phyloP scores from a whole-genome alignment of 92 coral and sea anemone genomes.

The Epizoanthus illoricatus region DNA sequence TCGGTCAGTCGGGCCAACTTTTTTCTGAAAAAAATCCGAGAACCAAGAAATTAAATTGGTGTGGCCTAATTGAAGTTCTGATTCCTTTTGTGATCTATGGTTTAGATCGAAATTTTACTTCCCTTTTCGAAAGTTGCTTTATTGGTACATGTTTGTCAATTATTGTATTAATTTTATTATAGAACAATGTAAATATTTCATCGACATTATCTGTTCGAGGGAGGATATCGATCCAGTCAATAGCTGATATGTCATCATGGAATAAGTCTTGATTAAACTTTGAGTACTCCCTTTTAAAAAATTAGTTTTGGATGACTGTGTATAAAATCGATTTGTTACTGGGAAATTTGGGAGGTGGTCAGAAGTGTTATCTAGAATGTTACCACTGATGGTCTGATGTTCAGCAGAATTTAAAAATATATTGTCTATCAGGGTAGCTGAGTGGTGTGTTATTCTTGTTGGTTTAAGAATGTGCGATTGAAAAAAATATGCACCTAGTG shows the following conservation, averaged over 20 bases:
- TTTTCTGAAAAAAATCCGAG: too few species aligned
- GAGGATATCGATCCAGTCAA: conserved; percentile 18
- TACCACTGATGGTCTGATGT: background rate
- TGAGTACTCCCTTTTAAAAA: conserved; percentile 22
- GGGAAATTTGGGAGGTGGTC: conserved; percentile 7
- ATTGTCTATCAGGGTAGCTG: too few species aligned
- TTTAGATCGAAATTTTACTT: background rate
- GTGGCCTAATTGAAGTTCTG: too few species aligned
- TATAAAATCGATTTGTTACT: conserved; percentile 1
- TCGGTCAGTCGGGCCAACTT: too few species aligned
- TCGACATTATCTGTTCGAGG: conserved; percentile 1
- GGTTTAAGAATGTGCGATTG: too few species aligned
- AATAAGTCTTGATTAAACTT: conserved; percentile 8
- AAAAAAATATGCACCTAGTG: too few species aligned
- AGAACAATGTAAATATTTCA: background rate
- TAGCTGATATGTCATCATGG: background rate
- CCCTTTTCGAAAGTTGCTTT: background rate
- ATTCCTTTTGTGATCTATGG: too few species aligned
- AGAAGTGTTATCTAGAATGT: background rate
- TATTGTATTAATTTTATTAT: background rate
- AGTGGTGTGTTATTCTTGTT: too few species aligned
- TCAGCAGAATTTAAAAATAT: too few species aligned
- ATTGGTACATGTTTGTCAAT: conserved; percentile 3
- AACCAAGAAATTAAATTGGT: too few species aligned
- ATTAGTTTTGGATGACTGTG: background rate